Base-by-base conservation (phyloP, 2,797 vertebrate species). In the Rhinella marina region DNA sequence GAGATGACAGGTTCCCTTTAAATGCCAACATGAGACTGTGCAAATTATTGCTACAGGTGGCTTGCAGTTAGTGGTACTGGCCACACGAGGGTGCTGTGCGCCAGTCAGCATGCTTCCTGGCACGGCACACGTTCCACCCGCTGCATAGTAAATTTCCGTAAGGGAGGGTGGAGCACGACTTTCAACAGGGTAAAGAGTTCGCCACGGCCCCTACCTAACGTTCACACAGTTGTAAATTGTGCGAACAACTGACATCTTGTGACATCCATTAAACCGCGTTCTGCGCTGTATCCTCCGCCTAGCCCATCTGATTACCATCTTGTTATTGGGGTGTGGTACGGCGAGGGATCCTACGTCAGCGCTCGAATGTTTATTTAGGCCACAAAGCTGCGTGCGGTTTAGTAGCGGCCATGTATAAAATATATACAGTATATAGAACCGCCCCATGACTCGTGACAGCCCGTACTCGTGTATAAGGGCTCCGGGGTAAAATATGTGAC, bases 301-400 rank as follows among this genome's bases (percentile, higher is more conserved):
- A 19, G 61, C 12, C 4, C 54, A 23, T 82, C 41, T 82, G 5
- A 32, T 59, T 76, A 11, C 8, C 41, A 82, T n/a, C 79, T 29
- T 25, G 54, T 82, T 87, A 82, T 14, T 32, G n/a, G 86, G 86
- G 86, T 56, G 86, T 66, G 86, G 86, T 62, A 12, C 13, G 6
- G 1, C 19, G 1, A 48, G 70, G 19, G 32, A 21, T 50, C 4
- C 72, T 50, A 41, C 23, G 13, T 73, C 8, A 48, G 70, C 12
- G 29, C 9, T 21, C 21, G 19, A 7, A 29, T 68, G 21, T 70
- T 16, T 81, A 54, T 32, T 87, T 81, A 52, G 2, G 6, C 14
- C 41, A 4, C 25, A n/a, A 25, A 8, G n/a, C 12, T 82, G 64
- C 21, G 6, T 62, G 78, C 32, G 13, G 25, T 16, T 68, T 25